phyloP scores from a whole-genome alignment of 2,797 vertebrate species.

The Hypotaenidia okinawae region DNA sequence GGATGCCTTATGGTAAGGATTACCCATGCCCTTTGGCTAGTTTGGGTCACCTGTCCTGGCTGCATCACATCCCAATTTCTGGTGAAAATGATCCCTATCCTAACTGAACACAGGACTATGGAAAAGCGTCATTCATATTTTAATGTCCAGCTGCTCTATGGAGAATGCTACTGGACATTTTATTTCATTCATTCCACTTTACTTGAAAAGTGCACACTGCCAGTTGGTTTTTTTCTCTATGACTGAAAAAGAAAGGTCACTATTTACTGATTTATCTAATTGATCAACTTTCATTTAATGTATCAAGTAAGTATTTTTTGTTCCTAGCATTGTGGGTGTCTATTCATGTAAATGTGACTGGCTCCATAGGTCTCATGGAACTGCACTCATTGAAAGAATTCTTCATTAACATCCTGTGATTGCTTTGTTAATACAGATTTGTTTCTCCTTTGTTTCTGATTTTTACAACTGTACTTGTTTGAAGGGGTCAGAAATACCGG shows the following conservation, averaged over 20 bases:
- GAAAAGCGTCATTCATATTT: not conserved
- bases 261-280: not conserved
- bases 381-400: not conserved
- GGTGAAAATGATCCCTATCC: no score
- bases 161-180: not conserved
- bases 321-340: not conserved
- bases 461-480: not conserved
- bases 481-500: not conserved
- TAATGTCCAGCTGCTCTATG: not conserved
- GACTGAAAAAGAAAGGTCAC: not conserved
- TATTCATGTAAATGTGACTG: rapidly evolving
- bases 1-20: no score
- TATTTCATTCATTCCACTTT: not conserved
- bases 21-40: no score
- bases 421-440: not conserved
- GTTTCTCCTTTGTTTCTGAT: not conserved
- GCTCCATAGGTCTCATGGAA: not conserved
- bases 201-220: not conserved
- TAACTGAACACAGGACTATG: no score
- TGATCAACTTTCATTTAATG: not conserved
- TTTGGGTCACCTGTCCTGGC: no score
- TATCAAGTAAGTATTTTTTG: not conserved
- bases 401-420: not conserved
- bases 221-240: not conserved
- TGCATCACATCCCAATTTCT: no score